These are phyloP conservation scores for Drosophila nigromelanica DNA, from an alignment of 1,140 invertebrate genomes.

Conservation along the genomic window DNA sequence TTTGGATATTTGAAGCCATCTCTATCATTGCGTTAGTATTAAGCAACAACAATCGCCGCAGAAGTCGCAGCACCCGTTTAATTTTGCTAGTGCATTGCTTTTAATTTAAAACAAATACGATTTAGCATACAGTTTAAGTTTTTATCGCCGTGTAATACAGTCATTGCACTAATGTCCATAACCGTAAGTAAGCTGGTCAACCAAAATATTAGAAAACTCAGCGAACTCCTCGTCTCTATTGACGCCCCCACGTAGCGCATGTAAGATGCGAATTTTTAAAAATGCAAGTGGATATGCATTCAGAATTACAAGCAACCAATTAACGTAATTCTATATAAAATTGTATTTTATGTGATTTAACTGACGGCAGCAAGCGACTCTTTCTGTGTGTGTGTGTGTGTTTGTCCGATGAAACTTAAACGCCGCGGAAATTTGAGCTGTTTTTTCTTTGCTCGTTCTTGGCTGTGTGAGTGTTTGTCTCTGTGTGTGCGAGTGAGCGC, in stretches of 20 bases:
- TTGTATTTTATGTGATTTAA: conserved; percentile 29
- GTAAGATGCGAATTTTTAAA: conserved; percentile 43
- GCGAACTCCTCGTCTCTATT: conserved; percentile 29
- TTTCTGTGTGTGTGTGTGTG: conserved; percentile 12
- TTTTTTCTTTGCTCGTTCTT: conserved; percentile 44
- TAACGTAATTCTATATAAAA: conserved; percentile 52
- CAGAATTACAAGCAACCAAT: conserved; percentile 39
- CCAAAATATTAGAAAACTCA: conserved; percentile 5
- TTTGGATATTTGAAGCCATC: conserved; percentile 10
- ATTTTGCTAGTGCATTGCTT: conserved; percentile 56
- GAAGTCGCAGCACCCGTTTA: conserved; percentile 57
- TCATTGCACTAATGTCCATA: conserved; percentile 79
- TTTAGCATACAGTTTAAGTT: conserved; percentile 50
- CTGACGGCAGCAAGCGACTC: conserved; percentile 14
- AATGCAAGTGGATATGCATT: conserved; percentile 46
- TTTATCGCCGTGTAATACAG: conserved; percentile 62
- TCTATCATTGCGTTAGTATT: conserved; percentile 47
- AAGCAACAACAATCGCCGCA: conserved; percentile 67
- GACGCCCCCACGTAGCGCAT: conserved; percentile 75
- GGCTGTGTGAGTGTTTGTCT: conserved; percentile 19
- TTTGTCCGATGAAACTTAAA: conserved; percentile 49
- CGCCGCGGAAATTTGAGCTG: conserved; percentile 72
- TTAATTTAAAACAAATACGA: conserved; percentile 48
- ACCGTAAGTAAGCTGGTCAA: conserved; percentile 65
- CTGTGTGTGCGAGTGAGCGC: conserved; percentile 39